Percentiles rank a stretch among this genome's conserved stretches.
Conservation (phyloP, 2,888 invertebrate genomes). For the Zeuzera pyrina region DNA sequence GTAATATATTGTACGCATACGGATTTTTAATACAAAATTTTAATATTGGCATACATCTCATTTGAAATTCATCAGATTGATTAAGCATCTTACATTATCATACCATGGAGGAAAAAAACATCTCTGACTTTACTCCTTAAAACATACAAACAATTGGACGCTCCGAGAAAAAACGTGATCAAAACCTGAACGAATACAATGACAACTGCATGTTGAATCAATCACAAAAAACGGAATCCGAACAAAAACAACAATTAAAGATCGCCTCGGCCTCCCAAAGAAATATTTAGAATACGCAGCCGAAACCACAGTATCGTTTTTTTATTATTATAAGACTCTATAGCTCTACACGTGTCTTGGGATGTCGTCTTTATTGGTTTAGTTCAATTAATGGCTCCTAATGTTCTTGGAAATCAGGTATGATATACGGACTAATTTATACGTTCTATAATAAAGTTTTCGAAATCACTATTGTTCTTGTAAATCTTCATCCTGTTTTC, state of each 20-base stretch:
- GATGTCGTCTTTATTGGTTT: conserved; percentile 69
- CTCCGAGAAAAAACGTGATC: conserved; percentile 53
- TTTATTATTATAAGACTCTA: conserved; percentile 27
- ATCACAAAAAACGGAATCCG: conserved; percentile 71
- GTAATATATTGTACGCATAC: neutral
- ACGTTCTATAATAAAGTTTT: no score
- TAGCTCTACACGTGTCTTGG: conserved; percentile 52
- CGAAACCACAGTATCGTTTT: conserved; percentile 24
- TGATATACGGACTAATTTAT: conserved; percentile 54
- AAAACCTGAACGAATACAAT: conserved; percentile 65
- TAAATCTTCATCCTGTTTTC: no score
- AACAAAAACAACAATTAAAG: conserved; percentile 72
- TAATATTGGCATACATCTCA: conserved; percentile 4
- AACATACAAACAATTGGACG: conserved; percentile 66
- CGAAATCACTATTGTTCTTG: no score
- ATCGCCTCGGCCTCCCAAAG: conserved; percentile 45
- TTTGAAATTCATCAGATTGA: conserved; percentile 57
- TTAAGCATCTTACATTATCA: conserved; percentile 54
- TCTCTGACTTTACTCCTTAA: conserved; percentile 45
- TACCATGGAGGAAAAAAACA: conserved; percentile 34
- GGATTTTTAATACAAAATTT: neutral
- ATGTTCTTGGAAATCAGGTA: conserved; percentile 47
- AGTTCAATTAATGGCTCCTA: conserved; percentile 63
- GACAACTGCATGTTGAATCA: conserved; percentile 70
- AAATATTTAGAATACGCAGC: conserved; percentile 65